phyloP scores from a whole-genome alignment of 2,113 vertebrate genomes.

The Cettia cetti region DNA sequence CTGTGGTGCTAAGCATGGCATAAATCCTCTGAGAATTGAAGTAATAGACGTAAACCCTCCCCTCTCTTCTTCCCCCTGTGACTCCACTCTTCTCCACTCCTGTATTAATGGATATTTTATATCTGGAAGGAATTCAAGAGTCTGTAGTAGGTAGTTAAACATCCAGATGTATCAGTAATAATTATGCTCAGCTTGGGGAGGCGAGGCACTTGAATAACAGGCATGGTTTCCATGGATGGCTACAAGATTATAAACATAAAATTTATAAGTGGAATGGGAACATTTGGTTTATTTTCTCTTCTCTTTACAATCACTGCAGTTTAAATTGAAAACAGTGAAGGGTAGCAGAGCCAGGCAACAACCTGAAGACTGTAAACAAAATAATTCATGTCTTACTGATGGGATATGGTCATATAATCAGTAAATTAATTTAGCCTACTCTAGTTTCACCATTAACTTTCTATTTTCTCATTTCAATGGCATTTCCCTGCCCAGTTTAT shows the following conservation, averaged over 20 bases:
- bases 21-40: conserved; percentile 57
- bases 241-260: conserved; percentile 76
- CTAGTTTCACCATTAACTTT: conserved; percentile 74
- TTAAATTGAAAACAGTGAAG: conserved; percentile 76
- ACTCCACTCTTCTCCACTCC: conserved; percentile 47
- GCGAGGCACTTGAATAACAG: conserved; percentile 65
- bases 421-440: conserved; percentile 76
- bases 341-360: conserved; percentile 72
- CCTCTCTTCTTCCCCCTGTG: conserved; percentile 31
- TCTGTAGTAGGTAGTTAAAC: conserved; percentile 70
- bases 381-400: conserved; percentile 76
- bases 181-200: conserved; percentile 67
- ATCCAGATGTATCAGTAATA: conserved; percentile 73
- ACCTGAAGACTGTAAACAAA: conserved; percentile 75
- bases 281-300: conserved; percentile 75
- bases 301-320: conserved; percentile 70
- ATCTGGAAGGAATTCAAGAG: conserved; percentile 69
- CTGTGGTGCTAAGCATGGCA: conserved; percentile 50
- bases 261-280: conserved; percentile 76
- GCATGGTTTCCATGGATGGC: conserved; percentile 72
- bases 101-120: conserved; percentile 63
- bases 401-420: conserved; percentile 75
- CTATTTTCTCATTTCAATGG: conserved; percentile 74
- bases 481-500: conserved; percentile 72
- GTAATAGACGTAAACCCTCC: conserved; percentile 33